Percentiles rank a stretch among this genome's conserved stretches.
These are phyloP conservation scores for Condylura cristata DNA, from an alignment of 2,113 vertebrate species.

Conservation along the genomic window DNA sequence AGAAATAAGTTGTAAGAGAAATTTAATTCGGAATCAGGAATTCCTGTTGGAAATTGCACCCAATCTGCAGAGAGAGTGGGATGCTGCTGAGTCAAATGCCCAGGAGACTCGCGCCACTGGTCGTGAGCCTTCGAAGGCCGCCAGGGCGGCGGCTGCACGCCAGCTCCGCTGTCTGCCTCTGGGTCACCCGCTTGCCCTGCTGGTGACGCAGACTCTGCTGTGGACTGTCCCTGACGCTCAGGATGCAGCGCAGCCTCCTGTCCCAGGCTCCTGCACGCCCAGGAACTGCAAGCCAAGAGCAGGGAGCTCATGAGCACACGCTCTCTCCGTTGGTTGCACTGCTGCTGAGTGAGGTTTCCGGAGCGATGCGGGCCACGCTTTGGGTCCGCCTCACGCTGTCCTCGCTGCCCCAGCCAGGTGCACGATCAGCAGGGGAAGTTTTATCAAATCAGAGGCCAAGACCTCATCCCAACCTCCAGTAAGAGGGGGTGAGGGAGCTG, in stretches of 20 bases:
- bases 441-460: not conserved
- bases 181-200: not conserved
- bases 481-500: not conserved
- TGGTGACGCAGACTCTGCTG: not conserved
- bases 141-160: not conserved
- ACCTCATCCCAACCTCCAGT: not conserved
- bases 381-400: not conserved
- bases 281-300: not conserved
- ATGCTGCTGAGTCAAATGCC: not conserved
- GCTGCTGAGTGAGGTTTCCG: not conserved
- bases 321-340: not conserved
- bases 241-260: not conserved
- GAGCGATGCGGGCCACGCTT: accelerated
- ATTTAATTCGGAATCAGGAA: not conserved
- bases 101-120: not conserved
- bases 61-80: not conserved
- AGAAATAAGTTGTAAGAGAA: not conserved
- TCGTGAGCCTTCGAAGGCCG: not conserved
- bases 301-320: not conserved
- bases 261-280: not conserved
- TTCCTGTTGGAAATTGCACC: not conserved
- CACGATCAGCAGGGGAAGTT: not conserved
- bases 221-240: not conserved
- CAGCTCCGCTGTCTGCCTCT: not conserved
- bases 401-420: not conserved